These are phyloP conservation scores for Acipenser oxyrinchus DNA, from an alignment of 2,797 vertebrate genomes.

Conservation along the genomic window DNA sequence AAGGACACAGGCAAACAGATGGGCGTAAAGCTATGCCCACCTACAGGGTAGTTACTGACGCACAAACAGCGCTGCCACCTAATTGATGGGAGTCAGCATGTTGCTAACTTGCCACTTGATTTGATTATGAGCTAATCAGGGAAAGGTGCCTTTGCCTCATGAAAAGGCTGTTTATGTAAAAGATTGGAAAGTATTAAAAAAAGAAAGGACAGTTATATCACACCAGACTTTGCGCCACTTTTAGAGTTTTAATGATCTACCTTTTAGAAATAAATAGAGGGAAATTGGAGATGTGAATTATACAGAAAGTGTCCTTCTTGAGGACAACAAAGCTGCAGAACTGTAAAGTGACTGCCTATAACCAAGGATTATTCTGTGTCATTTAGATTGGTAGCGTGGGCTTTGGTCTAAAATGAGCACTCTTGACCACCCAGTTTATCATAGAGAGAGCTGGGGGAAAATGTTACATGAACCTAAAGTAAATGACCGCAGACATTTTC, in stretches of 20 bases:
- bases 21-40: conserved; percentile 39
- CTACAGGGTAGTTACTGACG: conserved; percentile 26
- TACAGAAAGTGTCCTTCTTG: not conserved
- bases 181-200: conserved; percentile 14
- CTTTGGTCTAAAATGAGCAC: too few species aligned
- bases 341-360: too few species aligned
- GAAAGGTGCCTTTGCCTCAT: conserved; percentile 43
- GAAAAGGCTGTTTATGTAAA: conserved; percentile 28
- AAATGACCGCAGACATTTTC: too few species aligned
- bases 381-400: too few species aligned
- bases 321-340: not conserved
- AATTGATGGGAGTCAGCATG: conserved; percentile 30
- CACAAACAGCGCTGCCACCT: conserved; percentile 25
- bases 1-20: conserved; percentile 48
- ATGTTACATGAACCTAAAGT: too few species aligned
- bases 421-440: too few species aligned
- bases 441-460: too few species aligned
- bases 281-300: conserved; percentile 1
- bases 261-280: not conserved
- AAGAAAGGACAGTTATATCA: conserved; percentile 15
- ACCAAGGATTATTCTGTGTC: too few species aligned
- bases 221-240: not conserved
- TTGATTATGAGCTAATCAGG: conserved; percentile 37
- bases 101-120: conserved; percentile 37
- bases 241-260: not conserved